These are phyloP conservation scores for Tetrax tetrax DNA, from an alignment of 2,113 vertebrate genomes.

Conservation along the genomic window DNA sequence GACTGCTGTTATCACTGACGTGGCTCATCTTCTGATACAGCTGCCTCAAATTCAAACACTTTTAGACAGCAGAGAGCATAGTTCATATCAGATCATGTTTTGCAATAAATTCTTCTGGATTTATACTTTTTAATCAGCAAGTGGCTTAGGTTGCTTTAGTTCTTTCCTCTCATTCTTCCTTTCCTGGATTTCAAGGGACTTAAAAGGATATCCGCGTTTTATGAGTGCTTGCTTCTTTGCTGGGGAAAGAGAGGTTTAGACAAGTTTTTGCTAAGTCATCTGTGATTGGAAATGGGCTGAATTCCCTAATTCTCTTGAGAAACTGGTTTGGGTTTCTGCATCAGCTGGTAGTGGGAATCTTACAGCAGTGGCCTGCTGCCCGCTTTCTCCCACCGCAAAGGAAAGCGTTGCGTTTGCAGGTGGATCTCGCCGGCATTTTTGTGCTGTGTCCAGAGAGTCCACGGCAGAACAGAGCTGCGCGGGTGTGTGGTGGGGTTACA, in stretches of 20 bases:
- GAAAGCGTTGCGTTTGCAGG: accelerated
- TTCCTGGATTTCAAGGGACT: background rate
- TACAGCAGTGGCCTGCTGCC: background rate
- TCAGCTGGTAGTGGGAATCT: background rate
- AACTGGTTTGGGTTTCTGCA: background rate
- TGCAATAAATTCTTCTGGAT: background rate
- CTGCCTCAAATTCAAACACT: background rate
- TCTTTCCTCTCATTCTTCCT: background rate
- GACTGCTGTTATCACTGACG: background rate
- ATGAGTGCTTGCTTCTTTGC: background rate
- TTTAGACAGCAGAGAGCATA: background rate
- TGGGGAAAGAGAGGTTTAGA: background rate
- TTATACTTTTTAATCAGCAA: background rate
- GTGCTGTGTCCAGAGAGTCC: background rate
- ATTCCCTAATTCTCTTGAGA: background rate
- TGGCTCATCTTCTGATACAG: background rate
- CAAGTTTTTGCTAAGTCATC: background rate
- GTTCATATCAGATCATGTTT: background rate
- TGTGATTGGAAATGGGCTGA: background rate
- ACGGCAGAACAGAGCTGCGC: background rate
- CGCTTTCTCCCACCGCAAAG: background rate
- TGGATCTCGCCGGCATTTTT: background rate
- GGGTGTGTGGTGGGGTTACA: accelerated
- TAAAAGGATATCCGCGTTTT: background rate
- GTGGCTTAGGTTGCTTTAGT: background rate